Evolutionary conservation across 2,113 vertebrate genomes (phyloP).

Genomic region (Lichenostomus cassidix): DNA sequence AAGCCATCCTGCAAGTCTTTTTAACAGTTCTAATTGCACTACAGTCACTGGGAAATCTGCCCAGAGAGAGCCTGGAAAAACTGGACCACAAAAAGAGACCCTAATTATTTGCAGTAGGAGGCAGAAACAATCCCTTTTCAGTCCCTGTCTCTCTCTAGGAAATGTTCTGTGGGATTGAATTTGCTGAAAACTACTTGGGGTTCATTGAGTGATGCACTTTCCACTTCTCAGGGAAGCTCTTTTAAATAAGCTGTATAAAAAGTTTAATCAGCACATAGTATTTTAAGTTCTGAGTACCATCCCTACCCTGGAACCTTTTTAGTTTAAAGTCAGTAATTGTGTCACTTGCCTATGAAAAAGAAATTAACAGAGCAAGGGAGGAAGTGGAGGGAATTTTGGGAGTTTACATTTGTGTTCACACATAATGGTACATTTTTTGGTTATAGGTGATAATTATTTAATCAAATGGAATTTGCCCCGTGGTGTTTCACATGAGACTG

Average conservation of each 20-base stretch:
- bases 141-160: neutral
- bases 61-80: neutral
- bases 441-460: conserved; percentile 30
- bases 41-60: neutral
- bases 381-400: neutral
- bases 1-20: neutral
- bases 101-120: neutral
- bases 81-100: neutral
- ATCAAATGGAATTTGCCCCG: conserved; percentile 12
- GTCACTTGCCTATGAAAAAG: neutral
- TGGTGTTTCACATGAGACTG: neutral
- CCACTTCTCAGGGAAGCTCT: neutral
- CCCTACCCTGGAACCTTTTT: neutral
- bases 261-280: neutral
- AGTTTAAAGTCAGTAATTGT: neutral
- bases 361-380: conserved; percentile 25
- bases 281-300: neutral
- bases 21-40: neutral
- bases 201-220: neutral
- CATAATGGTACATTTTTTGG: conserved; percentile 14
- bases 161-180: neutral
- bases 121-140: neutral
- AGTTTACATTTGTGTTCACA: conserved; percentile 25
- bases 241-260: conserved; percentile 22
- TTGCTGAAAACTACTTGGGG: neutral